Base-by-base conservation (phyloP, 2,113 vertebrate genomes). In the Madoqua kirkii region DNA sequence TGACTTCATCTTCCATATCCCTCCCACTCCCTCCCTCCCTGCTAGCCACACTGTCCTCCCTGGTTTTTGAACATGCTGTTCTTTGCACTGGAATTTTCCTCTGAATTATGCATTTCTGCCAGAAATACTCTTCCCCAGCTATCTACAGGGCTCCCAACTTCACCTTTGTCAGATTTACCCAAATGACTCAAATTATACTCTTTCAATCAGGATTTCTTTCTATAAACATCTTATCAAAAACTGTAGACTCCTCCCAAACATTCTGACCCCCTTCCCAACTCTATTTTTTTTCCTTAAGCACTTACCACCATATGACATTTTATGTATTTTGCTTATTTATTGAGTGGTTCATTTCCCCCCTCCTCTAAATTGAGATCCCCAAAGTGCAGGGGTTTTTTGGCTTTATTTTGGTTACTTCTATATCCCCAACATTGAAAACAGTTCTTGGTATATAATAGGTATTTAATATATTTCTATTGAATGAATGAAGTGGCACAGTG, bases 231-330 rank as follows among this genome's bases (percentile, higher is more conserved):
- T 74, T 81, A 4, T 50, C 57, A 71, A 50, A 81, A 76, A 17
- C 3, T 43, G 4, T 15, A 62, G 55, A 36, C 48, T 0, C 0
- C 2, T 0, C 0, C 14, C 36, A 57, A 45, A 43, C 48, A 76
- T 91, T 31, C 62, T 25, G n/a, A n/a, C 40, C 25, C 54, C 74
- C 19, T 31, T n/a, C 76, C 10, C 11, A 2, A 23, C 52, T 48
- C 71, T 60, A 3, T 23, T 31, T 54, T 25, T 33, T 67, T 12
- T 13, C 60, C 33, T 57, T 93, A 23, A 84, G 31, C 36, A 36
- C 64, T 36, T 43, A 40, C 52, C 40, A 27, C 50, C 13, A 15
- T 4, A 2, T 31, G 23, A 71, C 12, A 48, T 25, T 60, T 67
- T 60, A 48, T 7, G 23, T 8, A 9, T 90, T 71, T 62, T 31